phyloP scores from a whole-genome alignment of 2,888 invertebrate genomes.

The Apomyelois bistriatella region DNA sequence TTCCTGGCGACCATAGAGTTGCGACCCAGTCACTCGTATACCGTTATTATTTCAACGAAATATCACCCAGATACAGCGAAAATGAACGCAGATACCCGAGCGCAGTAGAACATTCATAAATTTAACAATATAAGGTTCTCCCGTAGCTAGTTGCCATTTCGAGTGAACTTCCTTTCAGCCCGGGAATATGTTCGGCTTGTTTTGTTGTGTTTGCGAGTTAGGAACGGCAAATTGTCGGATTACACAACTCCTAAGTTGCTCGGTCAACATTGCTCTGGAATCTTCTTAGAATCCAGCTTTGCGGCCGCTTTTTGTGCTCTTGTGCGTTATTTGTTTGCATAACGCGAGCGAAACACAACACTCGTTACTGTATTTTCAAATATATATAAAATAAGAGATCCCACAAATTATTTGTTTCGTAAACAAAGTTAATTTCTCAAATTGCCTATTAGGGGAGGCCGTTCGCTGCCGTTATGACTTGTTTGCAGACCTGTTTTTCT shows the following conservation, averaged over 20 bases:
- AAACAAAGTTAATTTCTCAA: constrained; percentile 50
- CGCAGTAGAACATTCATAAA: constrained; percentile 66
- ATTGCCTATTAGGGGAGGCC: constrained; percentile 47
- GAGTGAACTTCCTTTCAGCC: constrained; percentile 70
- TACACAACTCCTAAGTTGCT: constrained; percentile 73
- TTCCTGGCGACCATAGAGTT: constrained; percentile 29
- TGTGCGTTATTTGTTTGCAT: constrained; percentile 49
- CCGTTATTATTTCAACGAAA: constrained; percentile 62
- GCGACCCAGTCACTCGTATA: constrained; percentile 37
- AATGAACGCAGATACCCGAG: constrained; percentile 62
- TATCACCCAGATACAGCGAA: constrained; percentile 53
- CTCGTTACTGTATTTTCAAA: constrained; percentile 41
- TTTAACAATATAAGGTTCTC: constrained; percentile 71
- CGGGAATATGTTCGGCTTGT: constrained; percentile 72
- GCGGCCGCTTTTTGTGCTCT: constrained; percentile 49
- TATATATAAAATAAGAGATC: constrained; percentile 45
- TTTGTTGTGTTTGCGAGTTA: constrained; percentile 76
- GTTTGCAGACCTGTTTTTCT: constrained; percentile 50
- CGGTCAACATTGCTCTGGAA: constrained; percentile 63
- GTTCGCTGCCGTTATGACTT: constrained; percentile 39
- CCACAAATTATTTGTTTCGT: constrained; percentile 36
- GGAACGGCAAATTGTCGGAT: constrained; percentile 72
- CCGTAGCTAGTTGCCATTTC: constrained; percentile 72
- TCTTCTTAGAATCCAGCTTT: constrained; percentile 55
- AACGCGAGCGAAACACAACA: constrained; percentile 47